These are phyloP conservation scores for Hemithea aestivaria DNA, from an alignment of 2,888 invertebrate species.

Conservation along the genomic window DNA sequence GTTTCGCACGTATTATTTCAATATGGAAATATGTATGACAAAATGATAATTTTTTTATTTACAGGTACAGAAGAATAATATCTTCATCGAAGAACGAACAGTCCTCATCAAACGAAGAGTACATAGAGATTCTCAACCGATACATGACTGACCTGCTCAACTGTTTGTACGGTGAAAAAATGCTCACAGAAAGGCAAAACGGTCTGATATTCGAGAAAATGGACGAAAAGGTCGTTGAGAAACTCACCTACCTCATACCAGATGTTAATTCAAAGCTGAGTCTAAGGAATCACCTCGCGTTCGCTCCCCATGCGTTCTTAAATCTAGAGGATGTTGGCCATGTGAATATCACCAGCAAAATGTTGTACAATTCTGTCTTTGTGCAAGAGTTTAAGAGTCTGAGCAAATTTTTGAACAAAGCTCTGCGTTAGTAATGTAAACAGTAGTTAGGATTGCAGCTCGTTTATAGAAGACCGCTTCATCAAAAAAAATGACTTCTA, in stretches of 20 bases:
- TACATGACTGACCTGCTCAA: conserved; percentile 56
- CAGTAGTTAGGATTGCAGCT: not conserved
- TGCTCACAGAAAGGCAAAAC: conserved; percentile 36
- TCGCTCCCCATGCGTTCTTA: conserved; percentile 55
- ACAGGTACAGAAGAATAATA: conserved; percentile 60
- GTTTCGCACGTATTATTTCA: too few relatives aligned
- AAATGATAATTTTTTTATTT: conserved; percentile 19
- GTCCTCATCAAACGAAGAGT: conserved; percentile 33
- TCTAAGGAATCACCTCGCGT: conserved; percentile 57
- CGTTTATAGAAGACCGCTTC: too few relatives aligned
- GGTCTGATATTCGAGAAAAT: conserved; percentile 55
- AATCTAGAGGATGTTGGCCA: conserved; percentile 35
- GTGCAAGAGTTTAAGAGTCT: conserved; percentile 45
- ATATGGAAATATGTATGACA: too few relatives aligned
- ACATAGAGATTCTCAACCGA: conserved; percentile 40
- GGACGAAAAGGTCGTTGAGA: conserved; percentile 47
- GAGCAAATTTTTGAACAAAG: conserved; percentile 44
- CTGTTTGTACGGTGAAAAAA: conserved; percentile 55
- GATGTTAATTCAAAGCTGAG: conserved; percentile 52
- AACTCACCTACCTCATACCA: conserved; percentile 47
- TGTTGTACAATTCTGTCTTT: conserved; percentile 47
- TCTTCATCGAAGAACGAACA: conserved; percentile 32
- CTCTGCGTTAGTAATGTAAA: conserved; percentile 40
- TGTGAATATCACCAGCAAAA: conserved; percentile 42
- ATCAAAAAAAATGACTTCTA: too few relatives aligned